Evolutionary conservation across 2,113 vertebrate species (phyloP), one percentile per base, ranked within the genome.

Genomic region (Chitala chitala): DNA sequence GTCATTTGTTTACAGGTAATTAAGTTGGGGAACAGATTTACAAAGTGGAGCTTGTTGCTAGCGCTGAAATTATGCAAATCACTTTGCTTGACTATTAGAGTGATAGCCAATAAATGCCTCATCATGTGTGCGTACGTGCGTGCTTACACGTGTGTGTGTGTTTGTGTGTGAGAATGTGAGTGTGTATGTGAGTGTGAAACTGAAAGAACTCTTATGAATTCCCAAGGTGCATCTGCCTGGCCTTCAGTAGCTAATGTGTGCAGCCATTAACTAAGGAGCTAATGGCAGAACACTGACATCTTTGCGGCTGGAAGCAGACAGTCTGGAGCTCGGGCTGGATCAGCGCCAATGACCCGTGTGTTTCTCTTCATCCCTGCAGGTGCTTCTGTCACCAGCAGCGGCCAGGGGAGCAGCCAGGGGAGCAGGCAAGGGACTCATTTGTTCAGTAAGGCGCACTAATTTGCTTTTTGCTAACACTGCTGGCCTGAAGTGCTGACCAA

Each of bases 351-450:
- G 51, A 9, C 3, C 38, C 59, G 46, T 78, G 76, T 63, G 63
- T 63, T 36, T 9, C 63, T 51, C 13, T 72, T 15, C 15, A 17
- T 75, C 87, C 79, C 76, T 89, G 69, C 91, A 96, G 94, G 92
- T 79, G 90, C 86, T 36, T 86, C 81, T 82, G 85, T 85, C 65
- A 91, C 90, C 82, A 92, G 86, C 85, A 87, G 89, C 76, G 90
- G 89, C 85, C 91, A 82, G 84, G 94, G 93, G 88, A 93, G 93
- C 90, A 91, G 89, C 85, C 91, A 82, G 84, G 94, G 93, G 88
- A 93, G 93, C 90, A 88, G 91, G 91, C 92, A 93, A 92, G 93
- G 93, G 86, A 89, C 91, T 85, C 92, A 95, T 82, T 89, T 92
- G 79, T 93, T 94, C 92, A 93, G 94, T 96, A 94, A 95, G 94